phyloP scores from a whole-genome alignment of 2,888 invertebrate genomes.

The Amphipoea oculea region DNA sequence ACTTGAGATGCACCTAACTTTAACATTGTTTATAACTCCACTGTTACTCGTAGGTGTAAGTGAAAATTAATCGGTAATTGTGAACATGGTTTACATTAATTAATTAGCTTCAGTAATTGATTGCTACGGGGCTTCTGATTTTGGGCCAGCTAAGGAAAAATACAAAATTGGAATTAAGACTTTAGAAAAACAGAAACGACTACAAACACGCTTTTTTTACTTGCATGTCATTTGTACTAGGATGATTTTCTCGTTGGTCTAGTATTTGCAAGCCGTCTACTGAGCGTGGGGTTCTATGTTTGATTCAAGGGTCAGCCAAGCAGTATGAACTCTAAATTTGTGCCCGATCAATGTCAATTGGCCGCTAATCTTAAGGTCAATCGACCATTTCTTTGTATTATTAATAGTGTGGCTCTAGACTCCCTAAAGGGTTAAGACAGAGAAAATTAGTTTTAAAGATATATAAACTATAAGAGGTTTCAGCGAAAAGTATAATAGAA shows the following conservation, averaged over 20 bases:
- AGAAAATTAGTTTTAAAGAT: background rate
- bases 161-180: background rate
- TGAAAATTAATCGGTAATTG: conserved; percentile 51
- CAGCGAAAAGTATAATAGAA: background rate
- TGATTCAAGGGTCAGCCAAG: background rate
- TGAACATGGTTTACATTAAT: conserved; percentile 24
- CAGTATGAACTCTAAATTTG: background rate
- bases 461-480: background rate
- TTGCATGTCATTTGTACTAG: too few species aligned
- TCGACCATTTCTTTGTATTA: background rate
- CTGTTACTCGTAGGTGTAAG: conserved; percentile 36
- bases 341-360: background rate
- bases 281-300: background rate
- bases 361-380: background rate
- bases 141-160: too few species aligned
- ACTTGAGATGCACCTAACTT: conserved; percentile 54
- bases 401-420: background rate
- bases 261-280: background rate
- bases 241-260: too few species aligned
- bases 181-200: background rate
- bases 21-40: conserved; percentile 38
- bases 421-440: background rate
- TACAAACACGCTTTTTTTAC: background rate
- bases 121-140: background rate
- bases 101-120: conserved; percentile 4